Percentiles rank a stretch among this genome's conserved stretches.
Conservation (phyloP, 2,797 vertebrate genomes). For the Poliocrania exsul region DNA sequence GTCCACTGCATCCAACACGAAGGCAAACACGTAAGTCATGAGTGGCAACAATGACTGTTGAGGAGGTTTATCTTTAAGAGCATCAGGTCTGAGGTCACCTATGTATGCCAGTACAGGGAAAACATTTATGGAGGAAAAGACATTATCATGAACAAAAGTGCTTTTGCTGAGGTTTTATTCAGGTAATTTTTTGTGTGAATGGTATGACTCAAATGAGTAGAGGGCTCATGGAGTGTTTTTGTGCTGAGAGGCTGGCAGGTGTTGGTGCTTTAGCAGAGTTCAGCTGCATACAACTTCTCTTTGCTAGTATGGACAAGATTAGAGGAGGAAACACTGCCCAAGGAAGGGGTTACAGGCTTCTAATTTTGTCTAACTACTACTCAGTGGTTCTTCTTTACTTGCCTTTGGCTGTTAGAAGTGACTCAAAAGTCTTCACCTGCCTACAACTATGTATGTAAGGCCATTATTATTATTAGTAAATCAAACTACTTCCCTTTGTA, state of each 20-base stretch:
- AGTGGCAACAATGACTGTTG: background rate
- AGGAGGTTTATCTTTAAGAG: background rate
- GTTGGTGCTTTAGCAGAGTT: background rate
- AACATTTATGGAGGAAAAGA: background rate
- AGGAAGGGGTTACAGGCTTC: background rate
- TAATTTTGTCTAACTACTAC: background rate
- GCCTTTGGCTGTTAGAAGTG: background rate
- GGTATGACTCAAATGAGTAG: background rate
- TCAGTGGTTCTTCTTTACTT: background rate
- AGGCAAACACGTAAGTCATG: background rate
- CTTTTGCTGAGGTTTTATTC: background rate
- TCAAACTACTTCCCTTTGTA: background rate
- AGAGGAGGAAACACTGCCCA: background rate
- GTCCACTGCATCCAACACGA: background rate
- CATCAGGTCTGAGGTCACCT: background rate
- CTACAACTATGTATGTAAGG: background rate
- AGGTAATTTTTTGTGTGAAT: background rate
- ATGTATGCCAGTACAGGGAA: background rate
- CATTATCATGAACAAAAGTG: background rate
- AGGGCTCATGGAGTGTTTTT: background rate
- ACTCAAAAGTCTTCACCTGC: background rate
- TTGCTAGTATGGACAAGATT: background rate
- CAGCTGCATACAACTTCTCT: background rate
- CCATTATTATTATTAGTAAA: constrained; percentile 13
- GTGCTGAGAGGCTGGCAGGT: background rate